Evolutionary conservation across 2,113 vertebrate species (phyloP), one percentile per base, ranked within the genome.

Genomic region (Catharus bicknelli): DNA sequence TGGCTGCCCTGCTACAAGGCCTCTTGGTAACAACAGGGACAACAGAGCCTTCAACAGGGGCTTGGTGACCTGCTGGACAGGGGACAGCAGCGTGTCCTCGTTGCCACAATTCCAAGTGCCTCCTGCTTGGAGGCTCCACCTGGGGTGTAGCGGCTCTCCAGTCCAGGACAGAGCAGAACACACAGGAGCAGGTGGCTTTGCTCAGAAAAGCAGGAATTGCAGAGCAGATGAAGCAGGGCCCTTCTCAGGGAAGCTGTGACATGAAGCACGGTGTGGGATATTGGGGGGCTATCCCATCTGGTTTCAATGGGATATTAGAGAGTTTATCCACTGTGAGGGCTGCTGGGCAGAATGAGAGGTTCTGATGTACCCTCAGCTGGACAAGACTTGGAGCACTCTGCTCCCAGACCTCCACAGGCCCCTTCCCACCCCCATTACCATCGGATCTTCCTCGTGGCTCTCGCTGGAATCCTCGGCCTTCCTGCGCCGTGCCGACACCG

Each of bases 381-480:
- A 34, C 32, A 7, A n/a, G 47, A 25, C 42, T 21, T 0, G n/a
- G 75, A 29, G 53, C 45, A 1, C 40, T 30, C 43, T 13, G 63
- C 43, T 23, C 69, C 10, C 4, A 1, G 18, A 27, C 45, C 63
- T 19, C 47, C 51, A 0, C 11, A 1, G 26, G 19, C 6, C 38
- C 68, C 43, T 5, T 63, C 68, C 72, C 53, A 7, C 23, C 43
- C 3, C 43, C 1, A 82, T 99, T 95, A 99, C 98, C 96, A 50
- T 95, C 6, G 90, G 97, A 66, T 99, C 98, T 13, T 99, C 99
- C 97, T 99, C 99, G 2, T 6, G 97, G 91, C 99, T 99, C 97
- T 99, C 99, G 3, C 99, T 99, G 90, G 98, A 98, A 69, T 99
- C 99, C 85, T 99, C 98, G 0, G 85, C 96, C 89, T 97, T 98